These are phyloP conservation scores for Laspeyria flexula DNA, from an alignment of 2,888 invertebrate species.

Conservation along the genomic window DNA sequence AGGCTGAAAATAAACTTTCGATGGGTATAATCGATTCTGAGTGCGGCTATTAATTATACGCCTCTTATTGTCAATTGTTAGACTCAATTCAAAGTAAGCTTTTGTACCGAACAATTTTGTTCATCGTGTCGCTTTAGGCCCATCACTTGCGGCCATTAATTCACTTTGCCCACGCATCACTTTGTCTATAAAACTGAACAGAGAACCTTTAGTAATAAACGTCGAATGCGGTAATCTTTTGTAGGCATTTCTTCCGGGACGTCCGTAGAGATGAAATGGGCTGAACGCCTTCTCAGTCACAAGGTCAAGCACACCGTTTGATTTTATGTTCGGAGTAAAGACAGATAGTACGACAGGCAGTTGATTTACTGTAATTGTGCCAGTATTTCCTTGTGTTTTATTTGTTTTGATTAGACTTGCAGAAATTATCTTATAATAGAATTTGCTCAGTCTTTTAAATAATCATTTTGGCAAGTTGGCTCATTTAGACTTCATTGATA, in stretches of 20 bases:
- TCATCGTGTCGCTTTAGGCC: constrained; percentile 32
- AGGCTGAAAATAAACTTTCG: too few species aligned
- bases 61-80: constrained; percentile 27
- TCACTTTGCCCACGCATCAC: constrained; percentile 49
- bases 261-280: constrained; percentile 29
- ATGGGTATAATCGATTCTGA: constrained; percentile 27
- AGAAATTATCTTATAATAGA: not conserved
- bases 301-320: constrained; percentile 40
- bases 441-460: too few species aligned
- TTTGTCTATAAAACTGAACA: constrained; percentile 42
- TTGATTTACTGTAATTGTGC: constrained; percentile 23
- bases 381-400: constrained; percentile 17
- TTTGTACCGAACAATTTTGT: constrained; percentile 25
- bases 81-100: constrained; percentile 16
- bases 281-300: constrained; percentile 28
- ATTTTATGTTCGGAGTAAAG: constrained; percentile 37
- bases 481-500: too few species aligned
- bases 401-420: constrained; percentile 1
- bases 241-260: constrained; percentile 34
- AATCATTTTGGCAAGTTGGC: too few species aligned
- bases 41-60: constrained; percentile 40
- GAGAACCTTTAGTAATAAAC: constrained; percentile 44
- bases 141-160: constrained; percentile 41
- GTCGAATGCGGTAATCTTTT: constrained; percentile 42
- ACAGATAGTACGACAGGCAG: constrained; percentile 24